Evolutionary conservation across 2,113 vertebrate genomes (phyloP).

Genomic region (Gorsachius goisagi): DNA sequence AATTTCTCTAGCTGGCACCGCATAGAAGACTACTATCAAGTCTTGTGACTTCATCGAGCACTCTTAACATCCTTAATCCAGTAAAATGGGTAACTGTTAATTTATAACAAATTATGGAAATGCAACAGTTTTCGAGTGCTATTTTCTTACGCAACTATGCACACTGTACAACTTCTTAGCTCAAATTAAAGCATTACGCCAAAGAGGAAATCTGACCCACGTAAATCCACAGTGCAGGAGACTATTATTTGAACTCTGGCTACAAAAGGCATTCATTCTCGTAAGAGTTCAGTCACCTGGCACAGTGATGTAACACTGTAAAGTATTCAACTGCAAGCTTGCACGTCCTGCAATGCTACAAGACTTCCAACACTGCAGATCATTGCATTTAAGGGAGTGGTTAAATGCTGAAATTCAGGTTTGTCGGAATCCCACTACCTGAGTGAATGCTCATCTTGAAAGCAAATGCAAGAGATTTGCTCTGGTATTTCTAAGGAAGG

Average conservation of each 20-base stretch:
- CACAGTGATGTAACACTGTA: neutral
- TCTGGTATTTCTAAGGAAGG: neutral
- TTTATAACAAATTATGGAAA: neutral
- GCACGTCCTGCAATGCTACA: neutral
- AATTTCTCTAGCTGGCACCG: neutral
- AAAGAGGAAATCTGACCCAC: neutral
- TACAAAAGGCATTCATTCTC: neutral
- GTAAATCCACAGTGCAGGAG: neutral
- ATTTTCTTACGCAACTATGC: neutral
- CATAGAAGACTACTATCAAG: neutral
- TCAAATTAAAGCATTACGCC: neutral
- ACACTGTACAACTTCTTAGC: neutral
- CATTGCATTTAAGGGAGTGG: neutral
- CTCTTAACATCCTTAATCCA: neutral
- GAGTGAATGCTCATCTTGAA: neutral
- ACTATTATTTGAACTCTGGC: neutral
- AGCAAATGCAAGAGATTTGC: slow-evolving; percentile 7
- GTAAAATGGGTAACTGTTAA: neutral
- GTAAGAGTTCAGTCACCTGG: neutral
- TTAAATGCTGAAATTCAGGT: slow-evolving; percentile 56
- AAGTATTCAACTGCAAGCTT: neutral
- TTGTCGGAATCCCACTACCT: slow-evolving; percentile 33
- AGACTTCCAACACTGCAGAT: neutral
- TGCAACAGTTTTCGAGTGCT: neutral
- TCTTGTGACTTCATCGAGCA: neutral